Evolutionary conservation across 2,113 vertebrate genomes (phyloP).

Genomic region (Mormyrus lacerda): DNA sequence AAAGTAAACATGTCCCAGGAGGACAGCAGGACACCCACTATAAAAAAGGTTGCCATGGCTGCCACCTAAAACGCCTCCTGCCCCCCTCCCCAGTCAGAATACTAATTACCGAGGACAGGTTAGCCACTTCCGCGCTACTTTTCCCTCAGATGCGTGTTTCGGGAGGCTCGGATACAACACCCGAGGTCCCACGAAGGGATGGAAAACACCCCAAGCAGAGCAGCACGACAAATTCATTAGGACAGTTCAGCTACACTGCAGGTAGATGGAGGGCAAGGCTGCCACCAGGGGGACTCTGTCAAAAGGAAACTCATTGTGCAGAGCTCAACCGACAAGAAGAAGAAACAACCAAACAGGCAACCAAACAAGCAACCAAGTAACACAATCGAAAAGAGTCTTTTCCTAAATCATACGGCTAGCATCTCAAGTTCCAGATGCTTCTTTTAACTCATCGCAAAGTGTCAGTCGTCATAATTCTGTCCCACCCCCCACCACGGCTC

Average conservation of each 20-base stretch:
- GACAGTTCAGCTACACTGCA: neutral
- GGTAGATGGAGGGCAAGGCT: neutral
- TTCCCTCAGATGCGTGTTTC: neutral
- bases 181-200: neutral
- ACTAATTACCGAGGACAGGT: neutral
- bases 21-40: neutral
- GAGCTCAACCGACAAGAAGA: neutral
- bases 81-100: neutral
- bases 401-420: neutral
- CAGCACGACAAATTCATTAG: neutral
- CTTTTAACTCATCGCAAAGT: neutral
- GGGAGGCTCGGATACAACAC: neutral
- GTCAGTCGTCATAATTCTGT: neutral
- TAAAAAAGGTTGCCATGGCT: constrained; percentile 11
- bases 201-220: neutral
- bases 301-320: too few relatives aligned
- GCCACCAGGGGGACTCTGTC: too few relatives aligned
- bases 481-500: neutral
- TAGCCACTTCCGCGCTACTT: neutral
- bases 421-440: neutral
- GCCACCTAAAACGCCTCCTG: neutral
- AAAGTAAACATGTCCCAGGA: constrained; percentile 11
- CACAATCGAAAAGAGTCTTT: neutral
- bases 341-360: neutral
- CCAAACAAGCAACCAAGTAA: neutral